Conservation (phyloP, 2,797 vertebrate species). For the Aldrovandia affinis region DNA sequence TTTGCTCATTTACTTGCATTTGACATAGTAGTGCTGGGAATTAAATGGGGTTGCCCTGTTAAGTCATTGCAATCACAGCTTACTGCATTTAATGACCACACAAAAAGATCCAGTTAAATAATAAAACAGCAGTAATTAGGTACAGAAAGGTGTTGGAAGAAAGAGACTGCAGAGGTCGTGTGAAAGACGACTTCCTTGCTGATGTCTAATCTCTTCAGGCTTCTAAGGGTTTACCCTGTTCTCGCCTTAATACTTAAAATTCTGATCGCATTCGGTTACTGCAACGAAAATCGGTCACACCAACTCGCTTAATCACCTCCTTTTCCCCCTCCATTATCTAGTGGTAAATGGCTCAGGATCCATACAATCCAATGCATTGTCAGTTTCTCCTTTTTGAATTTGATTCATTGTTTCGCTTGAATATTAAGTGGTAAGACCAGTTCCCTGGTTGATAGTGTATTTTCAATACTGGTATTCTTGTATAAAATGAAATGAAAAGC, state of each 20-base stretch:
- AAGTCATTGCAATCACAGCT: not conserved
- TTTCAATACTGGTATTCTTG: not conserved
- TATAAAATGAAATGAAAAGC: conserved; percentile 11
- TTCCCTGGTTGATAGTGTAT: conserved; percentile 1
- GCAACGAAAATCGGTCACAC: not conserved
- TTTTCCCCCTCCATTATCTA: not conserved
- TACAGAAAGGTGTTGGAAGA: not conserved
- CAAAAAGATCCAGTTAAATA: not conserved
- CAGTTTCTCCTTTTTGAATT: conserved; percentile 46
- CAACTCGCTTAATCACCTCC: not conserved
- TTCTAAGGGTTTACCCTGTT: not conserved
- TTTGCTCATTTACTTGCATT: not conserved
- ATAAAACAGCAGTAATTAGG: not conserved
- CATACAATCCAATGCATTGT: conserved; percentile 68
- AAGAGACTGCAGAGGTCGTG: not conserved
- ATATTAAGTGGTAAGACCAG: conserved; percentile 37
- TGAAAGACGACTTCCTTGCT: not conserved
- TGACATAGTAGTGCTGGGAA: not conserved
- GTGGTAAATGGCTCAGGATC: conserved; percentile 74
- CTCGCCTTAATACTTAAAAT: not conserved
- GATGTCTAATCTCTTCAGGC: not conserved
- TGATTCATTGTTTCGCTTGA: conserved; percentile 43
- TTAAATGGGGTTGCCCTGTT: not conserved
- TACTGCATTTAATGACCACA: not conserved
- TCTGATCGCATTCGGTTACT: not conserved